These are phyloP conservation scores for Holcopasites calliopsidis DNA, from an alignment of 1,140 invertebrate genomes.

Conservation along the genomic window DNA sequence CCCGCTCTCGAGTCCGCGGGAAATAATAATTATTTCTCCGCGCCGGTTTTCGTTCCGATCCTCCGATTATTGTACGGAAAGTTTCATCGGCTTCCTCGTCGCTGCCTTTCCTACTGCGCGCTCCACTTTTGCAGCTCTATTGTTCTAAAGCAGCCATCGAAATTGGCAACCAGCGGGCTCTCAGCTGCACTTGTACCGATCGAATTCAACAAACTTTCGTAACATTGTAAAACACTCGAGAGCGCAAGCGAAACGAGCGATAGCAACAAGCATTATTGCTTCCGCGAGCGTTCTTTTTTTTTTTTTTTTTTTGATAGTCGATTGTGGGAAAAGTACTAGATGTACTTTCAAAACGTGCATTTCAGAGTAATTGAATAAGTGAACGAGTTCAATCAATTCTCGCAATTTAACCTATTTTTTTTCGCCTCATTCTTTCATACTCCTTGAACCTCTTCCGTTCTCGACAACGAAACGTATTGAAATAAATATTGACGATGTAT, in stretches of 20 bases:
- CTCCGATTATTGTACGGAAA: conserved; percentile 9
- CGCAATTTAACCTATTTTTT: too few relatives aligned
- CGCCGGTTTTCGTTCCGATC: not conserved
- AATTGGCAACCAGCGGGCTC: not conserved
- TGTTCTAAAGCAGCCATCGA: not conserved
- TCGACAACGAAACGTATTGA: too few relatives aligned
- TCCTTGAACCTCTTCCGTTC: too few relatives aligned
- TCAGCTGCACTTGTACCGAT: not conserved
- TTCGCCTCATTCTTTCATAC: too few relatives aligned
- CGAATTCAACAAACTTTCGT: conserved; percentile 11
- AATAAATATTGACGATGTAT: too few relatives aligned
- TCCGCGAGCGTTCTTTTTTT: not conserved
- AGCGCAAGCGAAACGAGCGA: not conserved
- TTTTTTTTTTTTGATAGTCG: too few relatives aligned
- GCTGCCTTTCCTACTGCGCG: not conserved
- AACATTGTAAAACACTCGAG: not conserved
- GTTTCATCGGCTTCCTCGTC: not conserved
- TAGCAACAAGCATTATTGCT: not conserved
- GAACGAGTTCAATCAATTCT: too few relatives aligned
- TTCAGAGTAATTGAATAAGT: too few relatives aligned
- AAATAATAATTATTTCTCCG: too few relatives aligned
- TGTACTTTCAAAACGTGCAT: too few relatives aligned
- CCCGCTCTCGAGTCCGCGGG: too few relatives aligned
- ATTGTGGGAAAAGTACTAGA: too few relatives aligned
- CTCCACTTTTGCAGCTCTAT: not conserved